These are phyloP conservation scores for Saccostrea glomerata DNA, from an alignment of 1,140 invertebrate species.

Conservation along the genomic window DNA sequence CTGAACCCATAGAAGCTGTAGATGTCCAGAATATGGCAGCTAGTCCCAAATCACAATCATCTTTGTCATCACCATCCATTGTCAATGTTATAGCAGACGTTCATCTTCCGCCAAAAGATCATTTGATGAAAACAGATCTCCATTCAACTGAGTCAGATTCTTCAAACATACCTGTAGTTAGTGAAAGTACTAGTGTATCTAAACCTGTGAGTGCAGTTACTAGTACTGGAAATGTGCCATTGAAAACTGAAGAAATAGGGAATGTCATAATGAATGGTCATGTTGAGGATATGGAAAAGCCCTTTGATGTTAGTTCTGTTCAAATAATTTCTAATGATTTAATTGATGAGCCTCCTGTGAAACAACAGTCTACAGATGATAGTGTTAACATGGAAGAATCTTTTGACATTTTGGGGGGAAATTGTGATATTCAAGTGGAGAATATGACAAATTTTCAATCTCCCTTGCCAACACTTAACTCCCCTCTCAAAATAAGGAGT, in stretches of 20 bases:
- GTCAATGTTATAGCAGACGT: slow-evolving; percentile 3
- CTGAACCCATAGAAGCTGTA: not conserved
- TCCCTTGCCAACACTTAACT: slow-evolving; percentile 10
- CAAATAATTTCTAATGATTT: not conserved
- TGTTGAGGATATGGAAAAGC: not conserved
- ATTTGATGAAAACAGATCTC: slow-evolving; percentile 4
- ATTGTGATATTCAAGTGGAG: not conserved
- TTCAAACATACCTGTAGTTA: not conserved
- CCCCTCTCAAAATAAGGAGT: slow-evolving; percentile 26
- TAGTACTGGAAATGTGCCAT: not conserved
- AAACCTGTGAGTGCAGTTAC: not conserved
- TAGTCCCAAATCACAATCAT: not conserved
- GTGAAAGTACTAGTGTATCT: not conserved
- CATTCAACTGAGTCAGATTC: slow-evolving; percentile 1
- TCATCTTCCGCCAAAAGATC: slow-evolving; percentile 16
- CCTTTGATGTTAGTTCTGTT: not conserved
- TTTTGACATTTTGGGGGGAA: slow-evolving; percentile 4
- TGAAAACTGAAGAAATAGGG: not conserved
- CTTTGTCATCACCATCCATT: slow-evolving; percentile 4
- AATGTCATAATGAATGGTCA: not conserved
- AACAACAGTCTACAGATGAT: not conserved
- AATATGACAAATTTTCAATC: not conserved
- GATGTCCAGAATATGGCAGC: not conserved
- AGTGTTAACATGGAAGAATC: slow-evolving; percentile 34
- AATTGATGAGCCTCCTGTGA: not conserved